Percentiles rank a stretch among this genome's conserved stretches.
These are phyloP conservation scores for Choreutis nemorana DNA, from an alignment of 2,888 invertebrate genomes.

Conservation along the genomic window DNA sequence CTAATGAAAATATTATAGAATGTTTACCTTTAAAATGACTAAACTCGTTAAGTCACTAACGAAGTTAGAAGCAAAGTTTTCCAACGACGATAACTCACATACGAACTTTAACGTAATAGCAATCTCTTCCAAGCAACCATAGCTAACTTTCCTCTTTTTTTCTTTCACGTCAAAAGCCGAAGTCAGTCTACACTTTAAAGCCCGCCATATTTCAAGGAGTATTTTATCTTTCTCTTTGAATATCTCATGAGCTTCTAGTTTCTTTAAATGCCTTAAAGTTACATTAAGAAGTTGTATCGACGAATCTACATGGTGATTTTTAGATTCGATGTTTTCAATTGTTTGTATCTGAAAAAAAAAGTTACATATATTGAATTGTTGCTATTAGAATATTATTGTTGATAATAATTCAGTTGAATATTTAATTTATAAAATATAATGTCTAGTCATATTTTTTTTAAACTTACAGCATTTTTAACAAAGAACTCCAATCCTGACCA, in stretches of 20 bases:
- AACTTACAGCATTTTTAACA: conserved; percentile 46
- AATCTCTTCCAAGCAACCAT: conserved; percentile 29
- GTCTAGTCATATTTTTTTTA: not conserved
- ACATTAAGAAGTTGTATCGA: conserved; percentile 40
- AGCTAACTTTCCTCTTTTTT: conserved; percentile 15
- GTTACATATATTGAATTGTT: not conserved
- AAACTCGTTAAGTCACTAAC: conserved; percentile 31
- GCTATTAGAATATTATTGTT: conserved; percentile 1
- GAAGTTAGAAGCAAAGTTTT: conserved; percentile 30
- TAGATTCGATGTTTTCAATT: conserved; percentile 27
- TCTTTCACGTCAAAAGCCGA: conserved; percentile 18
- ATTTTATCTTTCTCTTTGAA: conserved; percentile 39
- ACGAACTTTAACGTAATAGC: conserved; percentile 33
- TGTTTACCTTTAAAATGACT: conserved; percentile 33
- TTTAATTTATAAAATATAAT: conserved; percentile 1
- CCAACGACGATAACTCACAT: conserved; percentile 37
- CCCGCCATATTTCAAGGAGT: conserved; percentile 35
- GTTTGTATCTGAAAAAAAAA: conserved; percentile 35
- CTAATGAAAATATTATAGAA: conserved; percentile 4
- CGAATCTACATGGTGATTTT: conserved; percentile 33
- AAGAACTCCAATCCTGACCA: conserved; percentile 46
- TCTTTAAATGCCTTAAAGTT: conserved; percentile 37
- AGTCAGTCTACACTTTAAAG: conserved; percentile 26
- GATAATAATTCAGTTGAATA: conserved; percentile 4
- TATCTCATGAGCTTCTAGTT: conserved; percentile 35